These are phyloP conservation scores for Thrips palmi DNA, from an alignment of 1,140 invertebrate genomes.

Conservation along the genomic window DNA sequence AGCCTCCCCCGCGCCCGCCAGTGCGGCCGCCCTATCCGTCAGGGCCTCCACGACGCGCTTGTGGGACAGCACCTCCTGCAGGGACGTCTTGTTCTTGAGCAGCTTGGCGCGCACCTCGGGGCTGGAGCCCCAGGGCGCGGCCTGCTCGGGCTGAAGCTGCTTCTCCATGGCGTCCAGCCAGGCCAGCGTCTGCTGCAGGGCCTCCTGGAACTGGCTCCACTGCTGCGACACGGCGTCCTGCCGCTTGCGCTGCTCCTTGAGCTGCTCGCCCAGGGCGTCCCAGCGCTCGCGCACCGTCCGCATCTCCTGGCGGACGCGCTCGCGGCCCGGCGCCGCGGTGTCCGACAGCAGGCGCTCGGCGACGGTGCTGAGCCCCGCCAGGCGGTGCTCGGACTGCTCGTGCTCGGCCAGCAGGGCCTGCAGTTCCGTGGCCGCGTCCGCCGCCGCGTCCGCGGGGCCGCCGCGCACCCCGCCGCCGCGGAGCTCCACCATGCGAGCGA, in stretches of 20 bases:
- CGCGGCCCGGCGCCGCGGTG: slow-evolving; percentile 75
- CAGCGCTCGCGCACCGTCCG: slow-evolving; percentile 54
- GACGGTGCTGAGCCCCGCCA: slow-evolving; percentile 46
- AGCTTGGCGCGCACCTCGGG: slow-evolving; percentile 77
- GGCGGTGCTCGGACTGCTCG: slow-evolving; percentile 62
- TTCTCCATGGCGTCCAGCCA: slow-evolving; percentile 83
- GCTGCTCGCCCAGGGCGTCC: slow-evolving; percentile 64
- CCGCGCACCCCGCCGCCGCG: slow-evolving; percentile 22
- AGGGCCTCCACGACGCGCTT: slow-evolving; percentile 78
- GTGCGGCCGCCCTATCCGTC: slow-evolving; percentile 63
- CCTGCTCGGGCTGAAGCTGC: slow-evolving; percentile 47
- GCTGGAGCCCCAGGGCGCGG: slow-evolving; percentile 45
- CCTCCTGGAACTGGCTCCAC: slow-evolving; percentile 70
- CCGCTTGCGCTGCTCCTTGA: slow-evolving; percentile 61
- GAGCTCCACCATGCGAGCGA: slow-evolving; percentile 31
- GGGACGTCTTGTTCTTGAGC: slow-evolving; percentile 65
- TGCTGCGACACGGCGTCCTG: slow-evolving; percentile 70
- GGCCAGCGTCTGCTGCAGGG: slow-evolving; percentile 54
- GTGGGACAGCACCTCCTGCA: slow-evolving; percentile 79
- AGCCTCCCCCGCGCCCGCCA: slow-evolving; percentile 38
- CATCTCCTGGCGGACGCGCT: slow-evolving; percentile 67
- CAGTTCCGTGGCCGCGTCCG: slow-evolving; percentile 42
- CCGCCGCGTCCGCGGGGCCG: too few relatives aligned
- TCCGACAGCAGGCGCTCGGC: slow-evolving; percentile 80
- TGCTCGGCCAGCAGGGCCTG: slow-evolving; percentile 62